Base-by-base conservation (phyloP, 2,888 invertebrate species). In the Nomada ferruginata region DNA sequence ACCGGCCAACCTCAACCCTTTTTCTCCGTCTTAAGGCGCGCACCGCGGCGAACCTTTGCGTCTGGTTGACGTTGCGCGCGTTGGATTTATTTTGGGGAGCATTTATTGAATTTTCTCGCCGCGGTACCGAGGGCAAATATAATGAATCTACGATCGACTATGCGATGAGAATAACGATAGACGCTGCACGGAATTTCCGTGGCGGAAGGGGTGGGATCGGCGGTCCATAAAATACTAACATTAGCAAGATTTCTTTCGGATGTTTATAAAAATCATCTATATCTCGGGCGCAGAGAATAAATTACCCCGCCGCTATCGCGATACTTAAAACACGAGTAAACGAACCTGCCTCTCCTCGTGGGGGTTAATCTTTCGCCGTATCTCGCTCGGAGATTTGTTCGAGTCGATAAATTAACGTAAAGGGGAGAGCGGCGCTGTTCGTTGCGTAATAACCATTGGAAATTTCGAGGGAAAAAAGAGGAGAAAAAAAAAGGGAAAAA, bases 371-470 rank as follows among this genome's bases (percentile, higher is more conserved):
- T 66, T 18, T n/a, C 55, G 55, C 42, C 36, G 61, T 61, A 55
- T 52, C 74, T 65, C n/a, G 65, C 60, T 61, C 61, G n/a, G 10
- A 57, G 80, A 66, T 80, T 44, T 44, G 55, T 55, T 50, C 53
- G 61, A n/a, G 36, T 63, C 76, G 78, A 63, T 80, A 80, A 80
- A 79, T 80, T 79, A 68, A 71, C 2, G 50, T 5, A 23, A 66
- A 52, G 50, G 47, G 50, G 18, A 29, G 23, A 52, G 13, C 36
- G 7, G 50, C 26, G 26, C 26, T 26, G 57, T n/a, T 57, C 76
- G 70, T 83, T 83, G 73, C 83, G 78, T 83, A 83, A 83, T 83
- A 66, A 74, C 59, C 64, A 74, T 77, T 65, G 26, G 61, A 76
- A 65, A 65, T 72, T 82, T 76, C 23, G 59, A 36, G 36, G 36